Conservation (phyloP, 2,113 vertebrate species). For the Zosterops japonicus region DNA sequence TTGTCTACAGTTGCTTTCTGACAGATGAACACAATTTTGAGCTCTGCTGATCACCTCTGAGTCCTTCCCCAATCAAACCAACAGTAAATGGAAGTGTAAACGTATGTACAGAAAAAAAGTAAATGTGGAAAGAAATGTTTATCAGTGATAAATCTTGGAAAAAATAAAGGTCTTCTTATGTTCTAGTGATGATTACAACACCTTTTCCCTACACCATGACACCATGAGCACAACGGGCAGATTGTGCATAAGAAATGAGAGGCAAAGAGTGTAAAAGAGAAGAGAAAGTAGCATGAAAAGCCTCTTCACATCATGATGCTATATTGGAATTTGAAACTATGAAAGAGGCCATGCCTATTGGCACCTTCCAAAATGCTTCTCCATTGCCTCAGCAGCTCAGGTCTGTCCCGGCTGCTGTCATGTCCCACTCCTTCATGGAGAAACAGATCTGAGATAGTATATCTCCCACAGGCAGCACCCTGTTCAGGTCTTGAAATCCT, state of each 20-base stretch:
- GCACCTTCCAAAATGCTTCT: not conserved
- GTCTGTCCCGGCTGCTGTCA: not conserved
- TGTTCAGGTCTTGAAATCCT: not conserved
- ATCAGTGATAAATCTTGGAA: not conserved
- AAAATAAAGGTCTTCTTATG: not conserved
- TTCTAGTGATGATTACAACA: not conserved
- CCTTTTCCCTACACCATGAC: not conserved
- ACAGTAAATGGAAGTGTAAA: not conserved
- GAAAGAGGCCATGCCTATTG: not conserved
- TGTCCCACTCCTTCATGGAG: not conserved
- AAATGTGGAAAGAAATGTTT: not conserved
- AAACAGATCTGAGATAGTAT: not conserved
- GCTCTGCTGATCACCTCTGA: not conserved
- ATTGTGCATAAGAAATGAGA: not conserved
- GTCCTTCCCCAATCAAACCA: not conserved
- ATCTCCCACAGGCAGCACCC: not conserved
- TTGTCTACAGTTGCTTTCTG: not conserved
- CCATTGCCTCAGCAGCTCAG: not conserved
- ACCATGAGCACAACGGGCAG: accelerated
- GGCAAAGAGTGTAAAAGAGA: not conserved
- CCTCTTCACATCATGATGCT: not conserved
- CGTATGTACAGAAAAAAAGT: not conserved
- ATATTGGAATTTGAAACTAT: not conserved
- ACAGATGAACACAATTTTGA: not conserved
- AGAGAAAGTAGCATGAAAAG: not conserved